Conservation (phyloP, 2,888 invertebrate species). For the Ochropacha duplaris region DNA sequence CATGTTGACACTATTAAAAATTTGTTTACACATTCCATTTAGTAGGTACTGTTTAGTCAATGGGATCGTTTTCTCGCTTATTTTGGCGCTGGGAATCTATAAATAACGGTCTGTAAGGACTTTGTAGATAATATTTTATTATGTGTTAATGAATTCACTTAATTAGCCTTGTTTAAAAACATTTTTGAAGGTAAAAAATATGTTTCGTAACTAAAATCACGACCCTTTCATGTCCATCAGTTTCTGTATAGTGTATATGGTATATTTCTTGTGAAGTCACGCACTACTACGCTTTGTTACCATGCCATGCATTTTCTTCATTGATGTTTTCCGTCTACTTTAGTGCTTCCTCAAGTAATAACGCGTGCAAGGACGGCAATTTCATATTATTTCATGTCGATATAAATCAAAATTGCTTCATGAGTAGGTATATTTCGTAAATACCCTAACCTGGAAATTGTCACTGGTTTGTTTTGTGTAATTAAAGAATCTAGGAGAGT, state of each 20-base stretch:
- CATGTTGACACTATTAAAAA: background rate
- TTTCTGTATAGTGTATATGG: no score
- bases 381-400: background rate
- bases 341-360: background rate
- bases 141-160: no score
- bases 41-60: background rate
- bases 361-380: slow-evolving; percentile 2
- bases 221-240: background rate
- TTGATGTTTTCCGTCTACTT: background rate
- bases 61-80: background rate
- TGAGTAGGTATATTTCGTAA: no score
- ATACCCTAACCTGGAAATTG: no score
- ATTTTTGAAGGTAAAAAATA: no score
- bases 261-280: background rate
- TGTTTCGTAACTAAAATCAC: no score
- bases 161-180: no score
- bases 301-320: background rate
- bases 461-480: no score
- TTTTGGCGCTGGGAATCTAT: background rate
- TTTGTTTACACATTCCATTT: background rate
- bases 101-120: background rate
- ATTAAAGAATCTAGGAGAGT: no score
- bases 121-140: no score
- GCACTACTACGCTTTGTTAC: background rate
- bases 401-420: no score